These are phyloP conservation scores for Megalopta genalis DNA, from an alignment of 1,140 invertebrate genomes.

Conservation along the genomic window DNA sequence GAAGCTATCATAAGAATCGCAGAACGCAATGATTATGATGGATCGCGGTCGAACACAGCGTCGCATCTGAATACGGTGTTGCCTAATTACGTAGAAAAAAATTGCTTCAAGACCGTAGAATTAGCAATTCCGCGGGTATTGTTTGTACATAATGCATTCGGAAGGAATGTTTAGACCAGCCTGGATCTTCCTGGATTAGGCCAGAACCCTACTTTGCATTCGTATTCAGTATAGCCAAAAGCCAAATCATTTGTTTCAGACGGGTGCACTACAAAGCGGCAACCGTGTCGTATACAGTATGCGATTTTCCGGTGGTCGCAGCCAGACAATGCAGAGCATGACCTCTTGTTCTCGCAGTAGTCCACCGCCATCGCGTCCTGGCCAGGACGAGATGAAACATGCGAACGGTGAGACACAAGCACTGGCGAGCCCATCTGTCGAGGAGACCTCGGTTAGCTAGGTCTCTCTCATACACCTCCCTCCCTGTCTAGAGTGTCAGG, in stretches of 20 bases:
- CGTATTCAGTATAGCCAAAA: no score
- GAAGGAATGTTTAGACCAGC: no score
- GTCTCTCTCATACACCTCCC: conserved; percentile 70
- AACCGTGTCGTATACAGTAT: conserved; percentile 76
- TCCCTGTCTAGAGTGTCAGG: conserved; percentile 58
- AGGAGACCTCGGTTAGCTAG: conserved; percentile 79
- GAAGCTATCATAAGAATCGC: no score
- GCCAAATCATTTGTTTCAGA: conserved; percentile 48
- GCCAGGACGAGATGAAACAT: conserved; percentile 69
- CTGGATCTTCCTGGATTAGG: no score
- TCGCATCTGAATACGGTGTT: no score
- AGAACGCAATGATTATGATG: no score
- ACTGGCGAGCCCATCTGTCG: conserved; percentile 75
- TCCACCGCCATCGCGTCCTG: conserved; percentile 66
- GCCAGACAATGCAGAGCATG: conserved; percentile 80
- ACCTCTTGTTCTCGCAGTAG: conserved; percentile 78
- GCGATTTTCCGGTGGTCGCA: conserved; percentile 75
- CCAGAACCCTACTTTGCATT: no score
- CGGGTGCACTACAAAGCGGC: conserved; percentile 40
- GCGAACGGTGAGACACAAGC: conserved; percentile 74
- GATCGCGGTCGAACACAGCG: no score
- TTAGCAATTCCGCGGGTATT: no score
- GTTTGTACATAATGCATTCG: no score
- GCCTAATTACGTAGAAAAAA: no score
- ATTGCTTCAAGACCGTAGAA: no score